Percentiles rank a stretch among this genome's conserved stretches.
phyloP scores from a whole-genome alignment of 1,140 invertebrate species.

The Polypedilum vanderplanki region DNA sequence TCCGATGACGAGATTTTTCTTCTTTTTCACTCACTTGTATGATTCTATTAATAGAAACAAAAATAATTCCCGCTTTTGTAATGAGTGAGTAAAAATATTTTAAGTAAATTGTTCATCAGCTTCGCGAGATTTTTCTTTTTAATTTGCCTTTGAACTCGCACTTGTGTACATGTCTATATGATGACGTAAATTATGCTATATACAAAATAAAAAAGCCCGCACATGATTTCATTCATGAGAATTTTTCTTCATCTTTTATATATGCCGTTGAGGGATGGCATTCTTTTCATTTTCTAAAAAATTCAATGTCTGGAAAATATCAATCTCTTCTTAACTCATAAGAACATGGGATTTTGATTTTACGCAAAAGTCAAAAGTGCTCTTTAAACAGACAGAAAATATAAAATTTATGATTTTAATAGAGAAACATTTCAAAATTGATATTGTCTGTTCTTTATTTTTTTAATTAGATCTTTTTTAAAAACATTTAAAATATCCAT shows the following conservation, averaged over 20 bases:
- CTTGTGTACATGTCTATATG: too few species aligned
- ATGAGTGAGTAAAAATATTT: slow-evolving; percentile 14
- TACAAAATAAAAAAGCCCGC: too few species aligned
- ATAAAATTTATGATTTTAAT: not conserved
- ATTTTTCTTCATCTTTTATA: not conserved
- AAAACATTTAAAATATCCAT: not conserved
- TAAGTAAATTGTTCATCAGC: not conserved
- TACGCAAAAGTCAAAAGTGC: not conserved
- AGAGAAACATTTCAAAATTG: not conserved
- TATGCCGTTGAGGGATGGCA: not conserved
- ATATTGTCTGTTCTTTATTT: not conserved
- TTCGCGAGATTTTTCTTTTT: not conserved
- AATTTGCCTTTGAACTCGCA: not conserved
- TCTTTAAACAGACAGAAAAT: not conserved
- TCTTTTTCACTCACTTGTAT: not conserved
- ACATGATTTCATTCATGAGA: not conserved
- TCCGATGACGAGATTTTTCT: slow-evolving; percentile 9
- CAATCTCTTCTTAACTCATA: not conserved
- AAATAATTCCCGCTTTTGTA: not conserved
- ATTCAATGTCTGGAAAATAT: slow-evolving; percentile 9
- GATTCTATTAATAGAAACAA: not conserved
- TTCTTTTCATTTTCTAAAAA: not conserved
- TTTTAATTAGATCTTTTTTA: not conserved
- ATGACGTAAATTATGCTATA: too few species aligned
- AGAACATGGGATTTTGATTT: not conserved